Conservation (phyloP, 2,113 vertebrate genomes). For the Hypanus sabinus region DNA sequence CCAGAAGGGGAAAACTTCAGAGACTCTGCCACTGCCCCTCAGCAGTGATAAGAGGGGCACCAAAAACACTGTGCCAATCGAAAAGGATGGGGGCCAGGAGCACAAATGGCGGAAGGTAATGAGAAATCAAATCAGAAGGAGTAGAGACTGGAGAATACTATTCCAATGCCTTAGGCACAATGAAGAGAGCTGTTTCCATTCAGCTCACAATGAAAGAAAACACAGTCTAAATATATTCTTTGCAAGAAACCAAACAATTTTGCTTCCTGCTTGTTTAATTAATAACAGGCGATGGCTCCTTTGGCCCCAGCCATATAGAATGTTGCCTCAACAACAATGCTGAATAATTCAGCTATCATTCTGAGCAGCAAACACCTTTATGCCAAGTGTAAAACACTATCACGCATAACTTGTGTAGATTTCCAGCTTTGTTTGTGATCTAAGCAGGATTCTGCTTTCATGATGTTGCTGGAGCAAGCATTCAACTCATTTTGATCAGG, state of each 20-base stretch:
- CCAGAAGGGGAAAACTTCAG: background rate
- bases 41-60: background rate
- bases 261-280: conserved; percentile 1
- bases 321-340: background rate
- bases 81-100: background rate
- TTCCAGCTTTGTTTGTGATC: background rate
- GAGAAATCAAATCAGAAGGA: background rate
- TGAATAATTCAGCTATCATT: background rate
- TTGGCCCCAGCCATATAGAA: background rate
- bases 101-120: background rate
- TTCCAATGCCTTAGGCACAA: background rate
- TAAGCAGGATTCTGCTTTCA: background rate
- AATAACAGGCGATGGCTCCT: background rate
- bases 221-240: background rate
- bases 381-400: background rate
- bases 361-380: background rate
- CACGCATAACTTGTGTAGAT: background rate
- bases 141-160: background rate
- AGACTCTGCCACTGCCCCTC: background rate
- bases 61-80: background rate
- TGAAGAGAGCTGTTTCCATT: background rate
- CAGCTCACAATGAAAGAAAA: background rate
- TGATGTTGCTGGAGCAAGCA: background rate
- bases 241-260: background rate
- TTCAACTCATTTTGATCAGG: background rate